Evolutionary conservation across 2,113 vertebrate genomes (phyloP).

Genomic region (Grallaria varia): DNA sequence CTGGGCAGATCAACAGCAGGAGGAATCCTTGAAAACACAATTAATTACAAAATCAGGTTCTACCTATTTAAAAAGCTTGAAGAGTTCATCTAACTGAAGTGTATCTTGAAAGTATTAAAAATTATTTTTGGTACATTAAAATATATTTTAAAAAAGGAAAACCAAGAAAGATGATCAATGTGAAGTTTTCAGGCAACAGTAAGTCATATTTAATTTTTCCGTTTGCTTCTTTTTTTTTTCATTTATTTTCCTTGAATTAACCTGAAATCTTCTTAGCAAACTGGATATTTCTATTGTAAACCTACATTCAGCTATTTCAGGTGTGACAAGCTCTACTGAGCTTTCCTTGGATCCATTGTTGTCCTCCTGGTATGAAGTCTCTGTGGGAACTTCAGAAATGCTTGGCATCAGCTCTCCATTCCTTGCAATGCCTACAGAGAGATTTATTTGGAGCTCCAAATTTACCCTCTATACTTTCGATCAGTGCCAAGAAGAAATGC

Average conservation of each 20-base stretch:
- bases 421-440: background rate
- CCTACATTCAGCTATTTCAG: background rate
- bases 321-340: background rate
- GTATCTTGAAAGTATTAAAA: slow-evolving; percentile 40
- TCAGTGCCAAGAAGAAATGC: background rate
- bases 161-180: background rate
- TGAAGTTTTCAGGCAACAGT: background rate
- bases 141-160: background rate
- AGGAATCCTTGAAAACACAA: background rate
- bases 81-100: slow-evolving; percentile 17
- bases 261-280: background rate
- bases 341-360: background rate
- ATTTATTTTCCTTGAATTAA: background rate
- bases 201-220: background rate
- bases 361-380: background rate
- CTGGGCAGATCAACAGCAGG: background rate
- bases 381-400: background rate
- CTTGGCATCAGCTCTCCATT: background rate
- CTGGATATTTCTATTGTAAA: slow-evolving; percentile 2
- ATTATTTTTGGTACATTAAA: slow-evolving; percentile 25
- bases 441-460: background rate
- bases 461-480: background rate
- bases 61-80: slow-evolving; percentile 54
- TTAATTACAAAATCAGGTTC: slow-evolving; percentile 3
- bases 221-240: background rate